Percentiles rank a stretch among this genome's conserved stretches.
Conservation (phyloP, 1,140 invertebrate genomes). For the Drosophila pruinosa region DNA sequence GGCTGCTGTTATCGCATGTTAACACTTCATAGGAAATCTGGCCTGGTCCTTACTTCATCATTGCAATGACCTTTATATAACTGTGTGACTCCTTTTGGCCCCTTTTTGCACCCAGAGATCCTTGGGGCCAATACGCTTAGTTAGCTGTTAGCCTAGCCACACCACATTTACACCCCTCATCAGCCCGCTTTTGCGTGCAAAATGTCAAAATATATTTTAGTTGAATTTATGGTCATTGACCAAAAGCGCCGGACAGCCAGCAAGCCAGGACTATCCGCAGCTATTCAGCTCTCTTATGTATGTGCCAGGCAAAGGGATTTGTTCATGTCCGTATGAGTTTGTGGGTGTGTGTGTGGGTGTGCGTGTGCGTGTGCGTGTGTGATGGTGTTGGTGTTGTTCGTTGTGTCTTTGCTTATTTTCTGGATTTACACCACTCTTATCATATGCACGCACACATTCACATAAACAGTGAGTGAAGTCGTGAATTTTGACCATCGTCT, state of each 20-base stretch:
- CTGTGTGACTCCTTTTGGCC: conserved; percentile 21
- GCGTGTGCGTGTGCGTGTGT: conserved; percentile 9
- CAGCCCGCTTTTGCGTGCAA: conserved; percentile 66
- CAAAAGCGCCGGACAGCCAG: conserved; percentile 37
- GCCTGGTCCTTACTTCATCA: conserved; percentile 51
- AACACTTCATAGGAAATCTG: conserved; percentile 75
- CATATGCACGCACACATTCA: conserved; percentile 42
- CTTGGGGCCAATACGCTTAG: conserved; percentile 58
- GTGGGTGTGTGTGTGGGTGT: conserved; percentile 19
- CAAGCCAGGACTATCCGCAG: conserved; percentile 9
- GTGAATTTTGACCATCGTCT: conserved; percentile 20
- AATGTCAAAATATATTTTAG: conserved; percentile 81
- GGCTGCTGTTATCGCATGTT: conserved; percentile 70
- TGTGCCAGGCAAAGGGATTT: conserved; percentile 9
- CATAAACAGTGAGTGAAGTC: not conserved
- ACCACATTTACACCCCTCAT: conserved; percentile 26
- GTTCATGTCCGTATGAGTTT: not conserved
- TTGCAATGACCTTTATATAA: conserved; percentile 75
- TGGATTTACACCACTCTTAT: conserved; percentile 74
- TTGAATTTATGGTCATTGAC: conserved; percentile 77
- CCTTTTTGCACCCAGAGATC: conserved; percentile 25
- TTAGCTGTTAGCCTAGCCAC: conserved; percentile 37
- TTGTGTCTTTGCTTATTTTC: conserved; percentile 69
- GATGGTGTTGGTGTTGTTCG: conserved; percentile 38
- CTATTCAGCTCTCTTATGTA: conserved; percentile 24